Base-by-base conservation (phyloP, 2,113 vertebrate species). In the Penelope pileata region DNA sequence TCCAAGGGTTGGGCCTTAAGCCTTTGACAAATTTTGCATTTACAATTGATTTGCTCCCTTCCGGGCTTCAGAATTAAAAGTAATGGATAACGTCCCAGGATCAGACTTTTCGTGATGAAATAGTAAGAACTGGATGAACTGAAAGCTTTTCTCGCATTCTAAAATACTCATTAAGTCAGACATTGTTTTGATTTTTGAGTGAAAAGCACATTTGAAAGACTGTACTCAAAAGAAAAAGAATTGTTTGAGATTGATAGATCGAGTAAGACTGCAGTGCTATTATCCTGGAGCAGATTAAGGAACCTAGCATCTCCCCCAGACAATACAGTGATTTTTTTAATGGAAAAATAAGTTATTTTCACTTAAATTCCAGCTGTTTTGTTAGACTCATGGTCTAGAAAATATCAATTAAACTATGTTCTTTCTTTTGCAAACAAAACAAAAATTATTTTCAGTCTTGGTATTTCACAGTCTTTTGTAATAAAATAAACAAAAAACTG, bases 311-410 rank as follows among this genome's bases (percentile, higher is more conserved):
- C 82, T 79, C 91, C 88, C 56, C 62, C n/a, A 86, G 74, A 78
- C 36, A 96, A 66, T 48, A 90, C 18, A 89, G 53, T 94, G 91
- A 82, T 87, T 93, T 91, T 48, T 53, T 16, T n/a, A 66, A 80
- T 70, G 56, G 51, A 91, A 47, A 89, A 73, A 60, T 47, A 88
- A 90, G 48, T 47, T 16, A 10, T 89, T 92, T 92, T 91, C 81
- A 84, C 78, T 95, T 60, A 89, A 89, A 88, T 83, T 90, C 94
- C 89, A 95, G 91, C 96, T 95, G 96, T 62, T 96, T 92, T 73
- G 19, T 76, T 96, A 84, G 93, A 93, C 22, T 91, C 42, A 4
- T 47, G 58, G 36, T 88, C 42, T 69, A 95, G 45, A 34, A 92
- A 93, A 67, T 82, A 92, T 91, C 50, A 79, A 53, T 83, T 73